phyloP scores from a whole-genome alignment of 2,797 vertebrate genomes.

The Zalophus californianus region DNA sequence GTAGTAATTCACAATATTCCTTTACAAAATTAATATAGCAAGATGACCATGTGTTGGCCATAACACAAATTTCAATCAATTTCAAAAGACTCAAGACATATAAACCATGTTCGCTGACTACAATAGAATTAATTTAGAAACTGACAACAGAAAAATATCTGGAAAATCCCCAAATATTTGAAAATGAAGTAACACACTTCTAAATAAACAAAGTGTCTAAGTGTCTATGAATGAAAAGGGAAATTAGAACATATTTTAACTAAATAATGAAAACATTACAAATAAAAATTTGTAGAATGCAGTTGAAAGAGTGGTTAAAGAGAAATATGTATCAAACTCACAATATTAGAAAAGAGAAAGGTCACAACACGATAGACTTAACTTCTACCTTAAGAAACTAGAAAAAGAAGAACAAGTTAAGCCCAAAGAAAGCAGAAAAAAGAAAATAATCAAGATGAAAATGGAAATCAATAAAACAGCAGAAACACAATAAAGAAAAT shows the following conservation, averaged over 20 bases:
- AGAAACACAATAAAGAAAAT: neutral
- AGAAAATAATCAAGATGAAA: neutral
- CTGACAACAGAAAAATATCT: neutral
- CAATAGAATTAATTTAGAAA: neutral
- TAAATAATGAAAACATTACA: neutral
- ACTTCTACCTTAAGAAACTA: neutral
- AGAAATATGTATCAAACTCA: neutral
- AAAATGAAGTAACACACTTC: constrained; percentile 6
- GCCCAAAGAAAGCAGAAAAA: neutral
- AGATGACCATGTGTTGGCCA: neutral
- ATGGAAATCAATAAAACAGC: neutral
- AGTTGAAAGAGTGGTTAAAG: neutral
- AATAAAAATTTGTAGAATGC: neutral
- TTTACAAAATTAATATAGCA: neutral
- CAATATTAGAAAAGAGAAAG: neutral
- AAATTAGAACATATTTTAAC: neutral
- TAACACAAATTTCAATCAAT: neutral
- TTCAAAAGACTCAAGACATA: neutral
- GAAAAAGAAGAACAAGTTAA: neutral
- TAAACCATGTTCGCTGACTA: neutral
- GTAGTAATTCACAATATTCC: neutral
- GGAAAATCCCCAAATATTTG: neutral
- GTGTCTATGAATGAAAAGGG: neutral
- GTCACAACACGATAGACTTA: neutral
- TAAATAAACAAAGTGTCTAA: neutral